phyloP scores from a whole-genome alignment of 2,888 invertebrate species.

The Ormyrus rosae region DNA sequence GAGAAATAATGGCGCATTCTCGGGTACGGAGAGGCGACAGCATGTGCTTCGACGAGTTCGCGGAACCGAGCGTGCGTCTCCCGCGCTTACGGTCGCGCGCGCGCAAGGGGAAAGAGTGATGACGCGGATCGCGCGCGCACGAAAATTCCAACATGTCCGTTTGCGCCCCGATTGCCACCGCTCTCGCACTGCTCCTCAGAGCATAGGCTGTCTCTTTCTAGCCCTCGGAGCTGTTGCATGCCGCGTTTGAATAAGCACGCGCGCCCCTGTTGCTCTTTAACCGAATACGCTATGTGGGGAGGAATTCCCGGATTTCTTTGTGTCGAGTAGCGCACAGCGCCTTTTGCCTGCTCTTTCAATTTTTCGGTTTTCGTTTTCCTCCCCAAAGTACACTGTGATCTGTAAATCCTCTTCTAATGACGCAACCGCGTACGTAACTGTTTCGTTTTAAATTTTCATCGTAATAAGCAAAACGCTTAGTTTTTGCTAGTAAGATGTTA shows the following conservation, averaged over 20 bases:
- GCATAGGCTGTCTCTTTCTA: slow-evolving; percentile 11
- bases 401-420: too few relatives aligned
- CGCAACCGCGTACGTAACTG: too few relatives aligned
- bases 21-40: background rate
- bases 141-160: slow-evolving; percentile 58
- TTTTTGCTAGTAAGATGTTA: too few relatives aligned
- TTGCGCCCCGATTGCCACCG: slow-evolving; percentile 47
- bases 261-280: slow-evolving; percentile 52
- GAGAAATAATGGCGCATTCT: too few relatives aligned
- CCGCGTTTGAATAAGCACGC: background rate
- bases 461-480: too few relatives aligned
- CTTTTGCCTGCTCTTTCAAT: too few relatives aligned
- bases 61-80: slow-evolving; percentile 37
- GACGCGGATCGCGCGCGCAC: slow-evolving; percentile 27
- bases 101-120: slow-evolving; percentile 18
- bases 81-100: slow-evolving; percentile 42
- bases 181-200: background rate
- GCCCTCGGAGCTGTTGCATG: background rate
- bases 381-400: too few relatives aligned
- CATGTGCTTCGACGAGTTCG: background rate
- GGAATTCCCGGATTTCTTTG: slow-evolving; percentile 1
- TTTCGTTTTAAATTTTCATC: too few relatives aligned
- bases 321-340: background rate
- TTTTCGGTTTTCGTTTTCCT: too few relatives aligned
- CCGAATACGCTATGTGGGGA: background rate